Evolutionary conservation across 2,888 invertebrate genomes (phyloP), one percentile per base, ranked within the genome.

Genomic region (Latrodectus hesperus): DNA sequence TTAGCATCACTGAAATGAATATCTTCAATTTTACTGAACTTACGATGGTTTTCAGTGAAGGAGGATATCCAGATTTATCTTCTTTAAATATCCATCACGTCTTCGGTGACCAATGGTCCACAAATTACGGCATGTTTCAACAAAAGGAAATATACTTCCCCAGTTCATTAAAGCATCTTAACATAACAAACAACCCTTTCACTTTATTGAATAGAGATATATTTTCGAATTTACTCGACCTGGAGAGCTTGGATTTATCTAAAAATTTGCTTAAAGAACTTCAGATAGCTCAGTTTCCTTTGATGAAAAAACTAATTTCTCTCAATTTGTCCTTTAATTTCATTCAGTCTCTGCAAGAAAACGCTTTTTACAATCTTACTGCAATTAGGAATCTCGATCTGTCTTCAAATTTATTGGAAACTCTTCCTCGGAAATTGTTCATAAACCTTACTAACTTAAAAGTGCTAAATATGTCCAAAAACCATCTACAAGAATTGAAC

Each of bases 391-490:
- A 11, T 10, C 12, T 81, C 0, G 12, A 17, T 52, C 49, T 81
- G 9, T 8, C 11, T 11, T 52, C 64, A 14, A 81, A 81, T 26
- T 51, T 65, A 51, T 65, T 81, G 14, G 22, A 52, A 51, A 9
- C n/a, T 1, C n/a, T 81, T 8, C 38, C 17, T 51, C 9, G 51
- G 8, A 26, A n/a, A 1, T 9, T 73, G 10, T 81, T 81, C 67
- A 49, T 1, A 65, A 53, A 6, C 22, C n/a, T 14, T 9, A 3
- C 9, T 9, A 14, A 49, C 9, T 26, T 81, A 11, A 12, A 38
- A 49, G 14, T 65, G 12, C 12, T 81, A 12, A 73, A 81, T 52
- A 14, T 81, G 4, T 52, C 70, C 26, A 9, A 52, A n/a, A 81
- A 81, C n/a, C 9, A 73, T 65, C 9, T 72, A 12, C 49, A 26